Evolutionary conservation across 2,797 vertebrate genomes (phyloP), one percentile per base, ranked within the genome.

Genomic region (Odontamblyopus lacepedii): DNA sequence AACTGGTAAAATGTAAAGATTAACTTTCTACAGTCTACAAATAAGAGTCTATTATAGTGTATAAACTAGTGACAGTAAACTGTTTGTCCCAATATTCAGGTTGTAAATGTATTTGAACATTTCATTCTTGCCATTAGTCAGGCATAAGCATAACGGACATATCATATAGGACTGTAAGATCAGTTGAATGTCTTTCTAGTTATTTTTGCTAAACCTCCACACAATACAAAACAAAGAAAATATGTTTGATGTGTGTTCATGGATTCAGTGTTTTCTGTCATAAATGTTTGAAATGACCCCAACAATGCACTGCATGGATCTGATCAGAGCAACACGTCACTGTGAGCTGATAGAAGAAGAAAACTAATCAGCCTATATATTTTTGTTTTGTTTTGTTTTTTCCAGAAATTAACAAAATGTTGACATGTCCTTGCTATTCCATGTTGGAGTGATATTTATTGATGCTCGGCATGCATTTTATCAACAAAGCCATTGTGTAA

Each of bases 401-500:
- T 55, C 66, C 2, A 70, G 87, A 89, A 91, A 78, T 92, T 87
- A 91, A 84, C 92, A 83, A 86, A 91, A 91, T 91, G 94, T 60
- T 91, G 87, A 90, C 79, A 90, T 92, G 86, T 87, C 84, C 67
- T 86, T 92, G 84, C 94, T 91, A 85, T 94, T 94, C 90, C 89
- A 89, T 91, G 87, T 90, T 78, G 91, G 90, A 85, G 93, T 91
- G 92, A 93, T 92, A 90, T 91, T 94, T 93, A 83, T 88, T 89
- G 82, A 93, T 93, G 93, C 92, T 93, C 91, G 89, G 95, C 95
- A 96, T 96, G 96, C 93, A 92, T 94, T 93, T 94, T 85, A 89
- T 90, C 91, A 73, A 86, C 91, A 87, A 94, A 92, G 94, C 92
- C 91, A 78, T 93, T 78, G 73, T 87, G 89, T 86, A 83, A 83